Evolutionary conservation across 2,797 vertebrate species (phyloP).

Genomic region (Nasua narica): DNA sequence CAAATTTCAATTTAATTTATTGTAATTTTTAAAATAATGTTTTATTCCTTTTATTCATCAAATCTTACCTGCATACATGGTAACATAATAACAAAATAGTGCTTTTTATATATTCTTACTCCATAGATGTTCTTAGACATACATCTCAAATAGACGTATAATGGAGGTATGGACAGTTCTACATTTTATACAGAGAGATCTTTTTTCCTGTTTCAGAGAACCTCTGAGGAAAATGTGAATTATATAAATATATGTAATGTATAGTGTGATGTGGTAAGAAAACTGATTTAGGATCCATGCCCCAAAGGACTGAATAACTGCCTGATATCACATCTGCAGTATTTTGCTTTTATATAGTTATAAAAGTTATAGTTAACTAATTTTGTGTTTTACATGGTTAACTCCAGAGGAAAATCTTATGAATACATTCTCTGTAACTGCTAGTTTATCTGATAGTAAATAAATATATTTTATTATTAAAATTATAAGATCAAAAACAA

Average conservation of each 20-base stretch:
- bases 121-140: background rate
- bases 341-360: background rate
- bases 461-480: background rate
- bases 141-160: background rate
- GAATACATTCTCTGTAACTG: background rate
- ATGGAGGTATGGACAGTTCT: background rate
- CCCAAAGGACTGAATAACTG: background rate
- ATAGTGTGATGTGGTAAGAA: background rate
- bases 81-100: background rate
- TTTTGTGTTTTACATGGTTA: background rate
- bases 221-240: background rate
- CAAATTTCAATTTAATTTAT: background rate
- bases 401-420: background rate
- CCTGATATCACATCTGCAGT: background rate
- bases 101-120: background rate
- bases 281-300: background rate
- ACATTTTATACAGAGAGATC: background rate
- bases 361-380: background rate
- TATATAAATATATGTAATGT: background rate
- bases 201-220: background rate
- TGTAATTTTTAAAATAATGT: background rate
- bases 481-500: background rate
- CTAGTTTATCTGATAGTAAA: background rate
- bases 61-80: background rate
- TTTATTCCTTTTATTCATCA: background rate